Evolutionary conservation across 2,113 vertebrate species (phyloP).

Genomic region (Uria lomvia): DNA sequence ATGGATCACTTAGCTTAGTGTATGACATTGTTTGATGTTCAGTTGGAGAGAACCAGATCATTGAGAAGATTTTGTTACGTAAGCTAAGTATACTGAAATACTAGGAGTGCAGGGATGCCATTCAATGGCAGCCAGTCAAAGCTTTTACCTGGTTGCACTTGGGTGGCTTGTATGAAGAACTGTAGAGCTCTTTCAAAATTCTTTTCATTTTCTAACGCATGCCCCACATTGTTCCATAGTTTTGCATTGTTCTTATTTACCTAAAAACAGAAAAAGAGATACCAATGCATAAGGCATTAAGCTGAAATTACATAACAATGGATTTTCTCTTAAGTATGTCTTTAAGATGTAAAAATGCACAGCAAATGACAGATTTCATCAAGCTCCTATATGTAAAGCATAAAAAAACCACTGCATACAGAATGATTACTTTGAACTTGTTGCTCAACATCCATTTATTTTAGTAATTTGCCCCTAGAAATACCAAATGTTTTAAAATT

Average conservation of each 20-base stretch:
- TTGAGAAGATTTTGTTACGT: neutral
- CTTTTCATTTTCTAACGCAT: conserved; percentile 95
- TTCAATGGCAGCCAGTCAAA: neutral
- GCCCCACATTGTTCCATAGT: conserved; percentile 98
- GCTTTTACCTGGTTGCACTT: conserved; percentile 92
- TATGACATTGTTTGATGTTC: neutral
- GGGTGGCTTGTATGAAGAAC: conserved; percentile 93
- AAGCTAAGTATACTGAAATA: neutral
- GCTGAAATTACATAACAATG: neutral
- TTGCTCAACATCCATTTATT: neutral
- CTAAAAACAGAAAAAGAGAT: conserved; percentile 65
- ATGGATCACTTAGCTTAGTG: neutral
- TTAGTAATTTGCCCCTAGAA: neutral
- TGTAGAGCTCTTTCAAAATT: conserved; percentile 88
- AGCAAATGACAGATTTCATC: neutral
- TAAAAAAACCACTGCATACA: neutral
- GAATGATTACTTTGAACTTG: neutral
- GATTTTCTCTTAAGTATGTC: neutral
- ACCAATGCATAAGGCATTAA: neutral
- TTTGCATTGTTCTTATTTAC: conserved; percentile 99
- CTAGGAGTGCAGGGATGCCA: neutral
- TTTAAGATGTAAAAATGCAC: neutral
- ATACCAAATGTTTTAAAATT: neutral
- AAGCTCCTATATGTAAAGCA: neutral
- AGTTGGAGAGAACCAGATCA: neutral